Conservation (phyloP, 2,113 vertebrate species). For the Odocoileus hemionus region DNA sequence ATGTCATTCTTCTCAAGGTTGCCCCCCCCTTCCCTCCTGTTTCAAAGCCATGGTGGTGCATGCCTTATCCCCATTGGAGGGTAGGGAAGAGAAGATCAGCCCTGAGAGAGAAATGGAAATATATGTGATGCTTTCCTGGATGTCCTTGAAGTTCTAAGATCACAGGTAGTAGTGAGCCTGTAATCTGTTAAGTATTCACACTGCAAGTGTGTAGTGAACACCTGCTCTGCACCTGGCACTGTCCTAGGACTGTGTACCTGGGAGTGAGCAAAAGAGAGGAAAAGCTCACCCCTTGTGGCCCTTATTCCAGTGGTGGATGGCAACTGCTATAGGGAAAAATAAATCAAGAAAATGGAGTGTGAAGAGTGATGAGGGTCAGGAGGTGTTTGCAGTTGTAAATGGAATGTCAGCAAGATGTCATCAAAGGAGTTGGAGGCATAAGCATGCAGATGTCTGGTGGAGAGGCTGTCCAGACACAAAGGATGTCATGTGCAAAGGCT, state of each 20-base stretch:
- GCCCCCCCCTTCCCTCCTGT: background rate
- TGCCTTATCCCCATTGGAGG: background rate
- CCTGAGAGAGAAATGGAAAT: background rate
- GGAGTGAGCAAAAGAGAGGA: background rate
- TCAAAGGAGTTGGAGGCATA: background rate
- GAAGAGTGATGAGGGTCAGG: background rate
- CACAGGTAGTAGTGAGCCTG: background rate
- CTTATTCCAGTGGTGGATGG: background rate
- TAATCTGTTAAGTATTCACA: background rate
- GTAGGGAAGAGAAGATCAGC: background rate
- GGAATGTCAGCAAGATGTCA: background rate
- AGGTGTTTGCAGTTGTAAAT: background rate
- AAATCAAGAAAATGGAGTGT: background rate
- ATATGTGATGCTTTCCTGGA: background rate
- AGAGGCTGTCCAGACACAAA: background rate
- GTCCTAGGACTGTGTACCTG: background rate
- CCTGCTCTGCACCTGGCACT: accelerated
- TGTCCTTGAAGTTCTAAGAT: background rate
- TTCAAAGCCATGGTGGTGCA: background rate
- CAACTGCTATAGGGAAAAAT: background rate
- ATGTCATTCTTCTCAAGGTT: background rate
- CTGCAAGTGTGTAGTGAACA: background rate
- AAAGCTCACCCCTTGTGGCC: background rate
- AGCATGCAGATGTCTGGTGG: background rate
- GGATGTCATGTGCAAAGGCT: background rate